phyloP scores from a whole-genome alignment of 2,113 vertebrate genomes.

The Panthera uncia region DNA sequence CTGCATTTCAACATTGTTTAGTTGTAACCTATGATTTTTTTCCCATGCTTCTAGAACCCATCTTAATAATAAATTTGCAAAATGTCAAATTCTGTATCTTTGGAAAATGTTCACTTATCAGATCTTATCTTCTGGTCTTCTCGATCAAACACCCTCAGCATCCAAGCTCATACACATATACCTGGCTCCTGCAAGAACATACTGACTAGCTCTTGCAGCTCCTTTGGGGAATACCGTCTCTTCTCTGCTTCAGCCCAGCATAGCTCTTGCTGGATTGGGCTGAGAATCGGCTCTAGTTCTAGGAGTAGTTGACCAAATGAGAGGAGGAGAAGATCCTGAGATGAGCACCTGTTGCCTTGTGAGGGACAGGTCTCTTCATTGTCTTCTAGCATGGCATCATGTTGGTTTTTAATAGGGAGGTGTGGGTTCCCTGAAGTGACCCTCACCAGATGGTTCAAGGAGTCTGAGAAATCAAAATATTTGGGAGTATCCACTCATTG shows the following conservation, averaged over 20 bases:
- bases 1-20: not conserved
- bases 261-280: not conserved
- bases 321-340: not conserved
- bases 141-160: not conserved
- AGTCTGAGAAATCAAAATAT: not conserved
- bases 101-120: not conserved
- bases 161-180: not conserved
- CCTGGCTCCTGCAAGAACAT: not conserved
- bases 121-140: not conserved
- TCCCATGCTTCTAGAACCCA: not conserved
- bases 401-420: not conserved
- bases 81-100: not conserved
- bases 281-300: not conserved
- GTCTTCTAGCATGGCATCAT: not conserved
- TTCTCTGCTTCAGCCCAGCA: not conserved
- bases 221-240: not conserved
- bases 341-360: not conserved
- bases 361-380: not conserved
- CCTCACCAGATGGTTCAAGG: not conserved
- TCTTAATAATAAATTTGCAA: not conserved
- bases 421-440: not conserved
- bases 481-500: not conserved
- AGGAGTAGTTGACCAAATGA: not conserved
- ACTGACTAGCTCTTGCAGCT: not conserved
- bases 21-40: not conserved